Base-by-base conservation (phyloP, 1,140 invertebrate species). In the Zaprionus africanus region DNA sequence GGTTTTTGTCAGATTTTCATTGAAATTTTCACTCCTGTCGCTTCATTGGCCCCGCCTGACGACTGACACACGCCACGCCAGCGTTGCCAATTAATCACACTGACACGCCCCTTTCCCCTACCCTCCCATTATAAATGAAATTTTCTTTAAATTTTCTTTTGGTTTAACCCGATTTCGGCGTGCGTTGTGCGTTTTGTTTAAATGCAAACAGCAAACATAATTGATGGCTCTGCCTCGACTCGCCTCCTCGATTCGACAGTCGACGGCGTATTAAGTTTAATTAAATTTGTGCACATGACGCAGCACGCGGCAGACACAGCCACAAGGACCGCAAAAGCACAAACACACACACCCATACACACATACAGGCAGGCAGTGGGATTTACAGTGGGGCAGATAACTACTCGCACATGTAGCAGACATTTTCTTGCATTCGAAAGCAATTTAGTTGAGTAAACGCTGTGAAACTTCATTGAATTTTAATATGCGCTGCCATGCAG, bases 401-500 rank as follows among this genome's bases (percentile, higher is more conserved):
- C 13, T 60, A 41, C 43, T 9, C 57, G 57, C 54, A 67, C 51
- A 62, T 69, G 61, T 57, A 70, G 41, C 41, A 17, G 41, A 46
- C 68, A 62, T 61, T 76, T 56, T 76, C 62, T 64, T 82, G 74
- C 80, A 88, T 90, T 84, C 56, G 70, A 85, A 90, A 90, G 79
- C 81, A 90, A 90, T 90, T 90, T 90, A 85, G 81, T 63, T 75
- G 86, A 82, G 85, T 72, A 85, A 90, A 79, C 72, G 77, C 62
- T 63, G 41, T 17, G 66, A 31, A 83, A 85, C 76, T 90, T 90
- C 82, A 90, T 90, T 90, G 85, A 90, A 85, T 90, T 90, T 90
- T 90, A 88, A 88, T 85, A 88, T 79, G 78, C 75, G 68, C 9
- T 82, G 66, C 57, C 57, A 22, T 51, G 46, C 46, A 46, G 46